Base-by-base conservation (phyloP, 2,888 invertebrate genomes). In the Scrobipalpa atriplicella region DNA sequence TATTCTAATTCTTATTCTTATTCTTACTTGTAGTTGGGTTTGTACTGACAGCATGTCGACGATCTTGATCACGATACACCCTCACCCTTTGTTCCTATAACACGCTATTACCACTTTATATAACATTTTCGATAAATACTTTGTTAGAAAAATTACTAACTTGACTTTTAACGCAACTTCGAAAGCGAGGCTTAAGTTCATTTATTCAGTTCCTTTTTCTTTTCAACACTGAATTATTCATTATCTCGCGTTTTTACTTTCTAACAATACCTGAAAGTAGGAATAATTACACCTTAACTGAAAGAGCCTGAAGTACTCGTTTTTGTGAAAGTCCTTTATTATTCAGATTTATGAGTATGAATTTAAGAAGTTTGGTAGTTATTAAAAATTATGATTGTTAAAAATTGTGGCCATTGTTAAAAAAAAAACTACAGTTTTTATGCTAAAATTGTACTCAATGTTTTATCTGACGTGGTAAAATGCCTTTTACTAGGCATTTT, bases 141-240 rank as follows among this genome's bases (percentile, higher is more conserved):
- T 29, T 29, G 29, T 29, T 29, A 29, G 5, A 29, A 29, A 29
- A 29, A 3, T 29, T 29, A 29, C 29, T 3, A 29, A 29, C 29
- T 29, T 29, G 29, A 29, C 29, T 29, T 29, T 29, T 29, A 47
- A 5, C 47, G n/a, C n/a, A n/a, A 47, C 47, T 43, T 43, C 2
- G 7, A n/a, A 16, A n/a, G 47, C 47, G 47, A 47, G 16, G 47
- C 47, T n/a, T n/a, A 47, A n/a, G 47, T 47, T 16, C 47, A 47
- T 47, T 47, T 47, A 47, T 47, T 47, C 47, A 47, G 47, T 6
- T 47, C 8, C n/a, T 47, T 47, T 43, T 47, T 47, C 47, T 47
- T 56, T 56, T 56, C 54, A 56, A 56, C 54, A 29, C 21, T 56
- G 54, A 56, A 56, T 56, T 29, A 56, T 56, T 56, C 54, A 56